phyloP scores from a whole-genome alignment of 2,888 invertebrate species.

The Dolichopus griseipennis region DNA sequence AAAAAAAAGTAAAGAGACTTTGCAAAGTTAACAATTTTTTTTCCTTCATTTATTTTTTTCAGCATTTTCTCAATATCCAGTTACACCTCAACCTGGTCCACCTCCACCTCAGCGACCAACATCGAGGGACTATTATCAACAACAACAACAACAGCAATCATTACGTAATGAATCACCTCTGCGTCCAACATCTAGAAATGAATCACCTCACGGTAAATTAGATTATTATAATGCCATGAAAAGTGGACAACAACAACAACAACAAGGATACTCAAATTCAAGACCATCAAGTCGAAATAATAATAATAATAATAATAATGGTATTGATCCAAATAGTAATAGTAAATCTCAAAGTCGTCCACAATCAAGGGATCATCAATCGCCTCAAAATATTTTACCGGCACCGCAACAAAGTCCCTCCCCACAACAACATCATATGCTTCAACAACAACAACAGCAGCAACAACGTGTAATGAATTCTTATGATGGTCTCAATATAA shows the following conservation, averaged over 20 bases:
- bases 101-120: constrained; percentile 23
- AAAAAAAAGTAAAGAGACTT: no score
- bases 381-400: constrained; percentile 15
- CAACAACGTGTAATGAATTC: constrained; percentile 16
- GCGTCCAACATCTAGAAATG: constrained; percentile 34
- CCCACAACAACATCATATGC: constrained; percentile 29
- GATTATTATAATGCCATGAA: constrained; percentile 32
- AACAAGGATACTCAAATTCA: constrained; percentile 15
- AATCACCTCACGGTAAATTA: constrained; percentile 30
- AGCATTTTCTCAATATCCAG: constrained; percentile 9
- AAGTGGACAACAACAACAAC: constrained; percentile 16
- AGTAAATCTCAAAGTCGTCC: constrained; percentile 33
- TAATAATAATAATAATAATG: constrained; percentile 27
- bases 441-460: constrained; percentile 26
- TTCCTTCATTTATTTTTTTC: not conserved
- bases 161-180: constrained; percentile 31
- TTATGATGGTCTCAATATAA: constrained; percentile 31
- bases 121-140: constrained; percentile 28
- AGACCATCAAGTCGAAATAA: constrained; percentile 31
- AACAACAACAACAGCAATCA: constrained; percentile 23
- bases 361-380: constrained; percentile 34
- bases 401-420: constrained; percentile 9
- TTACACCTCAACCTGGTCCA: constrained; percentile 18
- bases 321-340: constrained; percentile 18
- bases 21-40: constrained; percentile 9